Conservation (phyloP, 2,113 vertebrate genomes). For the Leptodactylus fuscus region DNA sequence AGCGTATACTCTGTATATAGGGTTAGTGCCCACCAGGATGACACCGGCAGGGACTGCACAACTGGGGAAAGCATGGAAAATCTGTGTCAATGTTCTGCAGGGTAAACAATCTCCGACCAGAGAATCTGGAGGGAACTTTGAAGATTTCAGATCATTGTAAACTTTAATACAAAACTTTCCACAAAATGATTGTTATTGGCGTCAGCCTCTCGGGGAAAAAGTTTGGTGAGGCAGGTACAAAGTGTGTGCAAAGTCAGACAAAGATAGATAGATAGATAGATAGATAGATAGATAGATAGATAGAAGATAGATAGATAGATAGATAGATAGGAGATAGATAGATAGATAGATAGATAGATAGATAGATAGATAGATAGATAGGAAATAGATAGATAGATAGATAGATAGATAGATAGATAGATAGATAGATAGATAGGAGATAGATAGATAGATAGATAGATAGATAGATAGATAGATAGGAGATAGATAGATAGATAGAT, state of each 20-base stretch:
- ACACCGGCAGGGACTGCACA: conserved; percentile 70
- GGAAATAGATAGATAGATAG: neutral
- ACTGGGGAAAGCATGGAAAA: conserved; percentile 74
- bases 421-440: neutral
- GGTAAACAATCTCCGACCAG: conserved; percentile 78
- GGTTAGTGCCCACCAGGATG: neutral
- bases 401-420: neutral
- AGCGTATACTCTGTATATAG: too few relatives aligned
- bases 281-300: neutral
- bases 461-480: conserved; percentile 5
- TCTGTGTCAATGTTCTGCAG: conserved; percentile 75
- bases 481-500: neutral
- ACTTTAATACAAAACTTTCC: conserved; percentile 62
- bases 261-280: neutral
- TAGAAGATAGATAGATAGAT: neutral
- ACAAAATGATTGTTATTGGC: neutral
- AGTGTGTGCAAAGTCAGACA: too few relatives aligned
- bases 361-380: conserved; percentile 11
- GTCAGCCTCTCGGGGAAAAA: too few relatives aligned
- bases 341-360: neutral
- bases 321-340: neutral
- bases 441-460: neutral
- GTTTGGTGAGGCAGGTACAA: neutral
- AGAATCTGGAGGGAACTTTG: conserved; percentile 74
- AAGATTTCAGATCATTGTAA: conserved; percentile 69